Evolutionary conservation across 1,140 invertebrate species (phyloP).

Genomic region (Pogonomyrmex californicus): DNA sequence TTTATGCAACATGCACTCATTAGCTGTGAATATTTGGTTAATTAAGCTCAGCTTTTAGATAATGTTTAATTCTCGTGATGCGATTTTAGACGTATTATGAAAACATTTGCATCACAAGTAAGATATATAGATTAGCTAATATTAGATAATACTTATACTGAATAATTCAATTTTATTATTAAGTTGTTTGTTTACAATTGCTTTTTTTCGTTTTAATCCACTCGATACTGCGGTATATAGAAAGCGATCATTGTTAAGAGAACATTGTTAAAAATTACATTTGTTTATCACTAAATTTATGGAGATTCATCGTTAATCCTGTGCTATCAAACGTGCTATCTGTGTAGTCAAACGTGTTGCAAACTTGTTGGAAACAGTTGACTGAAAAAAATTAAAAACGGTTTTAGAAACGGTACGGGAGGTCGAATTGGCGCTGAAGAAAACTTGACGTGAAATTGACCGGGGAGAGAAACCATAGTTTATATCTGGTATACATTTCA

Average conservation of each 20-base stretch:
- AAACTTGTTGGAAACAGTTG: not conserved
- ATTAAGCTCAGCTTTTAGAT: not conserved
- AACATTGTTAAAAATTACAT: conserved; percentile 6
- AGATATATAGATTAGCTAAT: not conserved
- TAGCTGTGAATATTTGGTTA: not conserved
- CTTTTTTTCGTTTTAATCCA: too few species aligned
- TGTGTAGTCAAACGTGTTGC: not conserved
- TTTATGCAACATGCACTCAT: not conserved
- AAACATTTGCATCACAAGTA: not conserved
- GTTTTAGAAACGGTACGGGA: not conserved
- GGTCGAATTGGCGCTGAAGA: not conserved
- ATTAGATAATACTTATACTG: not conserved
- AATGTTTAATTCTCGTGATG: not conserved
- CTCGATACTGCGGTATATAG: not conserved
- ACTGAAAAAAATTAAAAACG: not conserved
- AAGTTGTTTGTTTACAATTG: too few species aligned
- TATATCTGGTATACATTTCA: conserved; percentile 23
- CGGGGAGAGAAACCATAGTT: conserved; percentile 10
- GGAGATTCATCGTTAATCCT: not conserved
- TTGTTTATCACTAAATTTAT: not conserved
- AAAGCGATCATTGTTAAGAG: not conserved
- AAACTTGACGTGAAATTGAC: conserved; percentile 13
- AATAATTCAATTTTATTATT: too few species aligned
- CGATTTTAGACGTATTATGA: not conserved
- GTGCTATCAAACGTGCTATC: too few species aligned